A percentile compares a stretch with the other conserved stretches of the same genome.
Evolutionary conservation across 37 sponge, comb jelly and placozoan genomes (phyloP).

Genomic region (Agelas oroides): DNA sequence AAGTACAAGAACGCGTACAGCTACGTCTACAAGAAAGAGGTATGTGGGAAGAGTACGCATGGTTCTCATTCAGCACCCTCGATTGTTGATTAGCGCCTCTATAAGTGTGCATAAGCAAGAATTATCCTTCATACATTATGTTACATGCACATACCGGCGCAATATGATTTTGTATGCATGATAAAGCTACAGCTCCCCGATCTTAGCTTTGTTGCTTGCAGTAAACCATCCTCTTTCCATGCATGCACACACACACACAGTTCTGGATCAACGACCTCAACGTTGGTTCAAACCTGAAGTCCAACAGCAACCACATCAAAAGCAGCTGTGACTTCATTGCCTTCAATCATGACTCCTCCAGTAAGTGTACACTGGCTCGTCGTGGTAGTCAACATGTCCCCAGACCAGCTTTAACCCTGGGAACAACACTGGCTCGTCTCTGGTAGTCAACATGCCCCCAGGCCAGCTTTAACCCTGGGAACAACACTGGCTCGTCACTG

Average conservation of each 20-base stretch:
- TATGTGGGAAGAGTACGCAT: background rate
- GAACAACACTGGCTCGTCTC: no score
- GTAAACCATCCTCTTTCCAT: background rate
- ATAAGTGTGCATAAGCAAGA: no score
- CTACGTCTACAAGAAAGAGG: constrained; percentile 81
- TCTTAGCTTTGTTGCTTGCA: no score
- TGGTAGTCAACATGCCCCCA: background rate
- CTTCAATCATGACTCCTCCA: constrained; percentile 70
- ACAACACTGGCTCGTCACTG: no score
- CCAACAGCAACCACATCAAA: constrained; percentile 64
- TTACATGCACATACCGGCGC: no score
- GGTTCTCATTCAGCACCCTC: background rate
- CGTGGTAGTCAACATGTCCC: background rate
- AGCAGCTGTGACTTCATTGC: constrained; percentile 68
- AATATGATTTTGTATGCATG: no score
- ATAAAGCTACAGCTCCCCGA: no score
- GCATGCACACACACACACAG: constrained; percentile 5
- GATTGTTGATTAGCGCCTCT: background rate
- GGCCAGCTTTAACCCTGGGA: no score
- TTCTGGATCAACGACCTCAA: constrained; percentile 78
- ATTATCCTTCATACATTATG: no score
- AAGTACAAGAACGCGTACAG: constrained; percentile 84
- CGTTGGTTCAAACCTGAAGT: constrained; percentile 71
- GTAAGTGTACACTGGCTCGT: constrained; percentile 7
- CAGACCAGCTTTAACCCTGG: no score